phyloP scores from a whole-genome alignment of 2,888 invertebrate genomes.

The Notodonta dromedarius region DNA sequence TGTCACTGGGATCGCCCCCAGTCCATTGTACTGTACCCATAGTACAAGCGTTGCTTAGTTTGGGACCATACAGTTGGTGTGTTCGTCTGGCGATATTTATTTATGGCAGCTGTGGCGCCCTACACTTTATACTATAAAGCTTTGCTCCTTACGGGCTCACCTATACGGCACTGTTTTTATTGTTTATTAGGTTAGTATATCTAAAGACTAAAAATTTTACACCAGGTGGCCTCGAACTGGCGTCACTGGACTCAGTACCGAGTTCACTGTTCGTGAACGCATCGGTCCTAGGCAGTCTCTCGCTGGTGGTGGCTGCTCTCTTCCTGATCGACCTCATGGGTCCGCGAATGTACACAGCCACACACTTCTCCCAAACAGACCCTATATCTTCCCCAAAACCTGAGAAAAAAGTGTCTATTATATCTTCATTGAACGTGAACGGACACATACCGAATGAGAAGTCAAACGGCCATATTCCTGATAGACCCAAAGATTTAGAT shows the following conservation, averaged over 20 bases:
- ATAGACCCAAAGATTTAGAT: slow-evolving; percentile 71
- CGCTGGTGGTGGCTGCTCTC: slow-evolving; percentile 86
- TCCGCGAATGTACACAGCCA: slow-evolving; percentile 75
- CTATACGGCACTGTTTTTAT: no score
- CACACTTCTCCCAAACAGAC: slow-evolving; percentile 74
- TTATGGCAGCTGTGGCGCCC: no score
- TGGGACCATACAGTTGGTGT: no score
- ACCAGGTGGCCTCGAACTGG: slow-evolving; percentile 87
- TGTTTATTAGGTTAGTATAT: neutral
- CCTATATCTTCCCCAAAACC: slow-evolving; percentile 55
- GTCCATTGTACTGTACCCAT: no score
- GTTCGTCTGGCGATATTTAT: no score
- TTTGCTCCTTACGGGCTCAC: no score
- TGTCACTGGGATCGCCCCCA: no score
- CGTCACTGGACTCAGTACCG: slow-evolving; percentile 89
- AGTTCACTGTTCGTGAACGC: slow-evolving; percentile 88
- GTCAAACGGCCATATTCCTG: slow-evolving; percentile 45
- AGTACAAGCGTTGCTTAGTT: no score
- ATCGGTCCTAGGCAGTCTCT: slow-evolving; percentile 87
- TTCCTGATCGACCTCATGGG: slow-evolving; percentile 88
- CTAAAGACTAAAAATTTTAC: neutral
- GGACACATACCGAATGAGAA: slow-evolving; percentile 49
- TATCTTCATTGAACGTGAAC: slow-evolving; percentile 49
- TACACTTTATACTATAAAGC: no score
- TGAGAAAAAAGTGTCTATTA: slow-evolving; percentile 67